Percentiles rank a stretch among this genome's conserved stretches.
phyloP scores from a whole-genome alignment of 2,113 vertebrate species.

The Trichechus manatus region DNA sequence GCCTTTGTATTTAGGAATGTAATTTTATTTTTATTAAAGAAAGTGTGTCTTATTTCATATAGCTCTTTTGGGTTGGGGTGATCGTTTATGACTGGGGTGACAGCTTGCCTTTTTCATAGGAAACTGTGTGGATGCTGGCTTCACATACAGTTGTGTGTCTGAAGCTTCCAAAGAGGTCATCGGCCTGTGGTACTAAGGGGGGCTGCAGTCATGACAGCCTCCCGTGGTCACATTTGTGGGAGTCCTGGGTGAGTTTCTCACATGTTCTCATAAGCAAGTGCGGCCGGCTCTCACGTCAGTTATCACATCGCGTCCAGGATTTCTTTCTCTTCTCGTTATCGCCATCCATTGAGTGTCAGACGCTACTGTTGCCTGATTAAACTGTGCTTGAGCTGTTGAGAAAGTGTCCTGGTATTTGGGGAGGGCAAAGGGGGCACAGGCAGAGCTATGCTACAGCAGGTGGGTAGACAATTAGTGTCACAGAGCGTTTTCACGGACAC shows the following conservation, averaged over 20 bases:
- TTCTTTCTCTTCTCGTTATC: background rate
- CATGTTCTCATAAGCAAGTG: background rate
- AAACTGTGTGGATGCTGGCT: background rate
- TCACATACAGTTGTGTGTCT: background rate
- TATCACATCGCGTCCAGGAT: background rate
- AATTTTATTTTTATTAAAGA: background rate
- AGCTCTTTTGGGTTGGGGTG: background rate
- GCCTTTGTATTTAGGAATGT: constrained; percentile 16
- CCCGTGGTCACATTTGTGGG: background rate
- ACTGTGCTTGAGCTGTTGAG: background rate
- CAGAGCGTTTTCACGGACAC: background rate
- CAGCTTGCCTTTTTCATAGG: background rate
- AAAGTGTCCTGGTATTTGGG: background rate
- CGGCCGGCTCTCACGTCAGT: background rate
- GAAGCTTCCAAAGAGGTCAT: background rate
- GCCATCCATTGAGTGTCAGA: accelerated
- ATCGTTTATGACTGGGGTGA: background rate
- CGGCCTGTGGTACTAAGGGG: background rate
- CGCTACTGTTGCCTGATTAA: background rate
- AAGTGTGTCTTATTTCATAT: background rate
- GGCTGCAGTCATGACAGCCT: background rate
- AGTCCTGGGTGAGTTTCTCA: background rate
- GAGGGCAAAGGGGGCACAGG: background rate
- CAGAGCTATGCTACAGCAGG: background rate
- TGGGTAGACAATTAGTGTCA: background rate